These are phyloP conservation scores for Cephalopholis sonnerati DNA, from an alignment of 2,113 vertebrate genomes.

Conservation along the genomic window DNA sequence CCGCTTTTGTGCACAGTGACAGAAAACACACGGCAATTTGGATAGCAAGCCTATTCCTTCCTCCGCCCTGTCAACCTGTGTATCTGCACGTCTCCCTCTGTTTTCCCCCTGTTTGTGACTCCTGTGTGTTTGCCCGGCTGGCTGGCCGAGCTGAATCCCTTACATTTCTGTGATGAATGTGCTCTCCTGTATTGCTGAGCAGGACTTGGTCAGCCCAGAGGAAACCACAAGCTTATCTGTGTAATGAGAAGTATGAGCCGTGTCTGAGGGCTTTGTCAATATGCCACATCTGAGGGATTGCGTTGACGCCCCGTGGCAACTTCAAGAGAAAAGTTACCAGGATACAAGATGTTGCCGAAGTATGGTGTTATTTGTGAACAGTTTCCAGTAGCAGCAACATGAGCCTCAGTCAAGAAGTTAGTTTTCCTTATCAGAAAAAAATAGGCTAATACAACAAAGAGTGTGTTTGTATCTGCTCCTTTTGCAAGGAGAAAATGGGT, in stretches of 20 bases:
- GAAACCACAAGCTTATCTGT: constrained; percentile 46
- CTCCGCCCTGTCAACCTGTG: constrained; percentile 14
- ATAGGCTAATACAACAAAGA: constrained; percentile 53
- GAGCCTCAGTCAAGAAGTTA: constrained; percentile 37
- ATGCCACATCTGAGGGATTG: constrained; percentile 23
- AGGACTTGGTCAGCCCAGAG: constrained; percentile 9
- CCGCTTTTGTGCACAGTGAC: constrained; percentile 9
- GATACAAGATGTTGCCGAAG: neutral
- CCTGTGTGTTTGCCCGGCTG: neutral
- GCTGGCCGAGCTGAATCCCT: constrained; percentile 25
- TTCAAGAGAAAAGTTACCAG: constrained; percentile 12
- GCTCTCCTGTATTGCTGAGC: constrained; percentile 44
- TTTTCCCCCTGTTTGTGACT: constrained; percentile 1
- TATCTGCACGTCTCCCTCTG: neutral
- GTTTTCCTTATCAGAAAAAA: constrained; percentile 55
- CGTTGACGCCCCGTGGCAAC: neutral
- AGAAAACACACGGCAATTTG: constrained; percentile 15
- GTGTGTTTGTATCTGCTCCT: constrained; percentile 50
- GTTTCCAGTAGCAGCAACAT: neutral
- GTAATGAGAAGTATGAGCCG: constrained; percentile 44
- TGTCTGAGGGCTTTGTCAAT: constrained; percentile 38
- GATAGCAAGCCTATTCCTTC: constrained; percentile 9
- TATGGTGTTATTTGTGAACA: neutral
- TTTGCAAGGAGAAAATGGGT: constrained; percentile 61
- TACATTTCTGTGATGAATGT: constrained; percentile 61